Base-by-base conservation (phyloP, 2,113 vertebrate species). In the Mus musculus region DNA sequence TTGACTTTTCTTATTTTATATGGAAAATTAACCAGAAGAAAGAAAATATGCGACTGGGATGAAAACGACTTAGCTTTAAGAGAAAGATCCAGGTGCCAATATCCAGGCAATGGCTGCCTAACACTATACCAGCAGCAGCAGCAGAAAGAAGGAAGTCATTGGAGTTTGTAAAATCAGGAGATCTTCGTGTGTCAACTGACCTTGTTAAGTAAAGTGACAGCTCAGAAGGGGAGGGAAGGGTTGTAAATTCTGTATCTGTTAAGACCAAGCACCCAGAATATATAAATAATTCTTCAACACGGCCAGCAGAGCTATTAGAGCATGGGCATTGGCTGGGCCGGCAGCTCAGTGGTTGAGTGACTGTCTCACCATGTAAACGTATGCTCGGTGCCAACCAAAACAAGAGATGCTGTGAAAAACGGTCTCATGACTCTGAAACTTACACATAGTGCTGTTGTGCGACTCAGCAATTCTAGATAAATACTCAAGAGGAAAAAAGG, bases 31-130 rank as follows among this genome's bases (percentile, higher is more conserved):
- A 17, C 59, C 72, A 82, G 87, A 81, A 89, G 46, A 39, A 28
- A 73, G 42, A 36, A 73, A 84, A 88, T 12, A 78, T 12, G 46
- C 46, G 90, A 93, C 59, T 61, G 49, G 75, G 77, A 49, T 24
- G 26, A 84, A 93, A 90, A 69, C 12, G 22, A 46, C 36, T 59
- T 90, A 94, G 82, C 13, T 94, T 63, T 93, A 49, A 93, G 56
- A 93, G 65, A 19, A 63, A 96, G 90, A 52, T 11, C 4, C 26
- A 89, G 71, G 28, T 49, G 10, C 39, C 49, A 77, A 36, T 77
- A 49, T 90, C 30, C 28, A 46, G 52, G 33, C 24, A 77, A 42
- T 24, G 22, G 39, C 33, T 92, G 85, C 46, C 73, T 26, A 91
- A 84, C 14, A 6, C 30, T 33, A 73, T 49, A 93, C 39, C 12